A percentile compares a stretch with the other conserved stretches of the same genome.
These are phyloP conservation scores for Carollia perspicillata DNA, from an alignment of 2,113 vertebrate species.

Conservation along the genomic window DNA sequence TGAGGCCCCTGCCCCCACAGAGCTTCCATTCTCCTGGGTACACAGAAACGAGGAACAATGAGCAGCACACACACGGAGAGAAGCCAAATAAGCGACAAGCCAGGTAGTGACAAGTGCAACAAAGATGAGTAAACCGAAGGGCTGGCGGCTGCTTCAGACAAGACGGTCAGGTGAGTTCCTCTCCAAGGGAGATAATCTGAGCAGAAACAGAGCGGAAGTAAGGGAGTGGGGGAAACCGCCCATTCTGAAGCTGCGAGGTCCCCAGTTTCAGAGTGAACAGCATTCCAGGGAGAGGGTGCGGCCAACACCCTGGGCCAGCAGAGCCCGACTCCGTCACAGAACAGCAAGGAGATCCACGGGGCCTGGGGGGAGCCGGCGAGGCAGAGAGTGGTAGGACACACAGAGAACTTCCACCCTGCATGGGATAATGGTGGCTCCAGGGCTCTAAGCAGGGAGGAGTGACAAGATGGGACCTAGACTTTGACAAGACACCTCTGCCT, in stretches of 20 bases:
- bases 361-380: neutral
- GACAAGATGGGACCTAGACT: neutral
- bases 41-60: neutral
- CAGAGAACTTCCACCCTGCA: neutral
- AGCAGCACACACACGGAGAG: neutral
- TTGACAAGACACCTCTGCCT: neutral
- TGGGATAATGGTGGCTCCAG: neutral
- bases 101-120: neutral
- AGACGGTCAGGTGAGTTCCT: neutral
- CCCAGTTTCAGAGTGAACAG: neutral
- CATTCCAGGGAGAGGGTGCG: neutral
- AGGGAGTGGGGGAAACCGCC: neutral
- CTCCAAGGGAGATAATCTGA: neutral
- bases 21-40: neutral
- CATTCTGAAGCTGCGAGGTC: neutral
- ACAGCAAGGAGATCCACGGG: neutral
- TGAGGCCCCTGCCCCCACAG: neutral
- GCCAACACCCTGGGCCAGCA: neutral
- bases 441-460: neutral
- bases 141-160: accelerated
- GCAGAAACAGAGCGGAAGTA: neutral
- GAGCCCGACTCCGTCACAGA: neutral
- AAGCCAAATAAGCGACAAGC: neutral
- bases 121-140: neutral
- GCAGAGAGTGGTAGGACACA: neutral